phyloP scores from a whole-genome alignment of 2,888 invertebrate species.

The Oscheius sp. region DNA sequence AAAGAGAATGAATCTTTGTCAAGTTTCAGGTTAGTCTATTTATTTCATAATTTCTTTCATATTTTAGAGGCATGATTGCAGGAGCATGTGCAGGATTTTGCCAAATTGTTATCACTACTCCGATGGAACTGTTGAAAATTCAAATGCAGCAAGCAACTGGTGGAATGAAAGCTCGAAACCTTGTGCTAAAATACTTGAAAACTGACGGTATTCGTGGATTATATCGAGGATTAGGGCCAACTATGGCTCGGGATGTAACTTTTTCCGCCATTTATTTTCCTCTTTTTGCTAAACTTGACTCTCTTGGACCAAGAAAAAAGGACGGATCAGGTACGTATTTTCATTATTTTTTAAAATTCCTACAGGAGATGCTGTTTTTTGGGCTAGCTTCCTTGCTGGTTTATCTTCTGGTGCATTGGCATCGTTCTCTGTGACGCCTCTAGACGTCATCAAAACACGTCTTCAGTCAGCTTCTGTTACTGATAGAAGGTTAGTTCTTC shows the following conservation, averaged over 20 bases:
- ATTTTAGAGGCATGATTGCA: slow-evolving; percentile 78
- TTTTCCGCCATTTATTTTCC: slow-evolving; percentile 85
- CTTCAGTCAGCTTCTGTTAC: slow-evolving; percentile 80
- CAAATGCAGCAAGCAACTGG: slow-evolving; percentile 81
- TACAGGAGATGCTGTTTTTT: slow-evolving; percentile 79
- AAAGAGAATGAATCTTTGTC: slow-evolving; percentile 42
- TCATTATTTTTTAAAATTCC: background rate
- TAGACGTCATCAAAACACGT: slow-evolving; percentile 96
- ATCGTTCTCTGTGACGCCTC: slow-evolving; percentile 88
- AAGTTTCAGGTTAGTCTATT: slow-evolving; percentile 5
- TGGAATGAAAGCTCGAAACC: slow-evolving; percentile 29
- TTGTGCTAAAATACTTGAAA: slow-evolving; percentile 75
- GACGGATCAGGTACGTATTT: slow-evolving; percentile 80
- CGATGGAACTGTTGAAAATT: slow-evolving; percentile 98
- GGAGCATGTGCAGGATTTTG: slow-evolving; percentile 93
- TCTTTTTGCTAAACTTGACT: slow-evolving; percentile 91
- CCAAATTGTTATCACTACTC: slow-evolving; percentile 94
- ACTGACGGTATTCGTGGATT: slow-evolving; percentile 89
- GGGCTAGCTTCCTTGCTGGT: slow-evolving; percentile 75
- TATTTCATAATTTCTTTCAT: background rate
- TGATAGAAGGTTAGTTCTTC: slow-evolving; percentile 53
- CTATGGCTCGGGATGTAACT: slow-evolving; percentile 76
- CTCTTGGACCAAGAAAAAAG: slow-evolving; percentile 66
- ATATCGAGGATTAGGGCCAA: slow-evolving; percentile 90
- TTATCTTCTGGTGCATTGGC: slow-evolving; percentile 88